phyloP scores from a whole-genome alignment of 2,888 invertebrate species.

The Drosophila cracens region DNA sequence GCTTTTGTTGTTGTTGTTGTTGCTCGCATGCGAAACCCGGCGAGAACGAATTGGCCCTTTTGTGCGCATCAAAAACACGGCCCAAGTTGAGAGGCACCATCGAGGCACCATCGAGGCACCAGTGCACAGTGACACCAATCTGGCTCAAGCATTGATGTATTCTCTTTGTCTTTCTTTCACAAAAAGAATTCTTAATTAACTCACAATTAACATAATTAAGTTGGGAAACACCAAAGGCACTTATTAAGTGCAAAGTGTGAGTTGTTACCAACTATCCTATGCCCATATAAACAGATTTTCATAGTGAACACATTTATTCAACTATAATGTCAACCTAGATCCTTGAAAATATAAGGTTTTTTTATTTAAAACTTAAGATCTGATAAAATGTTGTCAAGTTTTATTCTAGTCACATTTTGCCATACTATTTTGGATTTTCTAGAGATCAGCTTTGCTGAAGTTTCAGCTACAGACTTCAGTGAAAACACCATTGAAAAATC shows the following conservation, averaged over 20 bases:
- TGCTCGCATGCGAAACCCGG: constrained; percentile 70
- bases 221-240: neutral
- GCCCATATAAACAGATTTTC: neutral
- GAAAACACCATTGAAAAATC: neutral
- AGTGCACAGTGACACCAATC: constrained; percentile 53
- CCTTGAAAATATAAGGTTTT: neutral
- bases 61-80: constrained; percentile 75
- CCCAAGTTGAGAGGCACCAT: constrained; percentile 64
- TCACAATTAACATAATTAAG: neutral
- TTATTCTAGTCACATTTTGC: neutral
- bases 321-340: neutral
- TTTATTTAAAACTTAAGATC: neutral
- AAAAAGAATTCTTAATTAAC: constrained; percentile 3
- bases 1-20: constrained; percentile 38
- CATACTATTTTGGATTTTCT: neutral
- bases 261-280: neutral
- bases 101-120: constrained; percentile 43
- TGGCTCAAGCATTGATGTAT: neutral
- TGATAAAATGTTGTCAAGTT: neutral
- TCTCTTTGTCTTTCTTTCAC: neutral
- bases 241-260: neutral
- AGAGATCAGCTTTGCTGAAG: neutral
- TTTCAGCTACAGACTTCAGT: neutral
- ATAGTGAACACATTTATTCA: neutral
- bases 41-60: constrained; percentile 81